phyloP scores from a whole-genome alignment of 1,140 invertebrate species.

The Hyposmocoma kahamanoa region DNA sequence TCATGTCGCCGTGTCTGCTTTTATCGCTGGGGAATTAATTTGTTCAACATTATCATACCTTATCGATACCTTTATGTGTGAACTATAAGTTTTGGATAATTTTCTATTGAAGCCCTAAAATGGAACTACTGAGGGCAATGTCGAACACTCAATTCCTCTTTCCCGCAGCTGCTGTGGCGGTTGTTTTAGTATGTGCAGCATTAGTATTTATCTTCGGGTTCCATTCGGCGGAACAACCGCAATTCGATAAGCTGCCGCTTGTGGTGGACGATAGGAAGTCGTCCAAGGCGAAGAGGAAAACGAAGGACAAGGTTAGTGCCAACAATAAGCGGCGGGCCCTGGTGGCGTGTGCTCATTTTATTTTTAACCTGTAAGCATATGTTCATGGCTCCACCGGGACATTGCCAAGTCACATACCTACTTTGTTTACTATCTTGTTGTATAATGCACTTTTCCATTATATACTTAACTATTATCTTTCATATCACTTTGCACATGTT shows the following conservation, averaged over 20 bases:
- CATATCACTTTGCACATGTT: too few species aligned
- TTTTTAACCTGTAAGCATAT: constrained; percentile 65
- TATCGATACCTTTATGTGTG: constrained; percentile 62
- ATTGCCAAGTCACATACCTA: not conserved
- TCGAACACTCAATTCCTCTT: constrained; percentile 74
- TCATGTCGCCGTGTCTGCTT: constrained; percentile 73
- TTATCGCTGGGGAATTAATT: constrained; percentile 68
- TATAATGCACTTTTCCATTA: not conserved
- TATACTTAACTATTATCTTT: too few species aligned
- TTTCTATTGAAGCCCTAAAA: constrained; percentile 50
- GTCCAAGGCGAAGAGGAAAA: constrained; percentile 79
- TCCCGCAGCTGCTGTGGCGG: constrained; percentile 78
- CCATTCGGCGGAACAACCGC: constrained; percentile 81
- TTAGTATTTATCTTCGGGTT: constrained; percentile 83
- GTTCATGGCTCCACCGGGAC: constrained; percentile 28
- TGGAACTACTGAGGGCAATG: constrained; percentile 75
- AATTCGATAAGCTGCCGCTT: constrained; percentile 79
- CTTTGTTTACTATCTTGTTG: not conserved
- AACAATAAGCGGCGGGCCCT: constrained; percentile 24
- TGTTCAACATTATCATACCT: constrained; percentile 63
- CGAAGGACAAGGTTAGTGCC: constrained; percentile 80
- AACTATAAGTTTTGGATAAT: constrained; percentile 52
- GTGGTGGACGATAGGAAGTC: constrained; percentile 77
- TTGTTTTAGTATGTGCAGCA: constrained; percentile 78
- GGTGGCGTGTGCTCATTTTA: constrained; percentile 52